Evolutionary conservation across 1,140 invertebrate genomes (phyloP).

Genomic region (Camponotus pennsylvanicus): DNA sequence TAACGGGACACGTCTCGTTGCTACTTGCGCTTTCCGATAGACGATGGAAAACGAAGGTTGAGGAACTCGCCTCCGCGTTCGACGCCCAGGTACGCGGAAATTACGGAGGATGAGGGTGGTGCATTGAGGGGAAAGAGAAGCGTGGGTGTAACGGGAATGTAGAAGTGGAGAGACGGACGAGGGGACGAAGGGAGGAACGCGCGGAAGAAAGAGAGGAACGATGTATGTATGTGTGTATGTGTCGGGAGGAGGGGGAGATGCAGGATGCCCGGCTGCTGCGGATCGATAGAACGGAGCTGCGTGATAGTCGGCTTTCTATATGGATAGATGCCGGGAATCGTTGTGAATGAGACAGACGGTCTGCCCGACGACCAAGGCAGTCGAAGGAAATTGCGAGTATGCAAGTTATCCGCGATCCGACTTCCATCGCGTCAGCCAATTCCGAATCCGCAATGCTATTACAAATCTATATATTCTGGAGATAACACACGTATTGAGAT

Average conservation of each 20-base stretch:
- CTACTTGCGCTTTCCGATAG: conserved; percentile 6
- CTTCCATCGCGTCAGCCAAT: background rate
- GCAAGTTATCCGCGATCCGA: conserved; percentile 2
- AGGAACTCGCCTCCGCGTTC: conserved; percentile 43
- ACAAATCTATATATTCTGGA: background rate
- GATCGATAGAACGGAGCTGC: conserved; percentile 80
- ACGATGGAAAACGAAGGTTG: conserved; percentile 41
- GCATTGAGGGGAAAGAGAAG: background rate
- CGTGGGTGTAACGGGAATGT: conserved; percentile 19
- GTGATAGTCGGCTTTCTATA: conserved; percentile 73
- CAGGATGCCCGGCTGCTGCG: conserved; percentile 66
- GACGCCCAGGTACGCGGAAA: conserved; percentile 20
- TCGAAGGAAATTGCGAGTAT: conserved; percentile 44
- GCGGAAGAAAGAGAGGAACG: background rate
- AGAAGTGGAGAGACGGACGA: conserved; percentile 7
- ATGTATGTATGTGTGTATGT: background rate
- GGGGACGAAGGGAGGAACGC: background rate
- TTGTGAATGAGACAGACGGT: conserved; percentile 64
- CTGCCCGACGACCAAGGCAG: conserved; percentile 41
- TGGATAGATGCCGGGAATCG: conserved; percentile 63
- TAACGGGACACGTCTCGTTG: conserved; percentile 2
- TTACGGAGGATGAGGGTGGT: background rate
- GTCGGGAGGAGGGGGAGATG: conserved; percentile 52
- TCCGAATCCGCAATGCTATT: background rate
- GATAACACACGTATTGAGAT: no score